Base-by-base conservation (phyloP, 2,888 invertebrate genomes). In the Agrotis segetum region DNA sequence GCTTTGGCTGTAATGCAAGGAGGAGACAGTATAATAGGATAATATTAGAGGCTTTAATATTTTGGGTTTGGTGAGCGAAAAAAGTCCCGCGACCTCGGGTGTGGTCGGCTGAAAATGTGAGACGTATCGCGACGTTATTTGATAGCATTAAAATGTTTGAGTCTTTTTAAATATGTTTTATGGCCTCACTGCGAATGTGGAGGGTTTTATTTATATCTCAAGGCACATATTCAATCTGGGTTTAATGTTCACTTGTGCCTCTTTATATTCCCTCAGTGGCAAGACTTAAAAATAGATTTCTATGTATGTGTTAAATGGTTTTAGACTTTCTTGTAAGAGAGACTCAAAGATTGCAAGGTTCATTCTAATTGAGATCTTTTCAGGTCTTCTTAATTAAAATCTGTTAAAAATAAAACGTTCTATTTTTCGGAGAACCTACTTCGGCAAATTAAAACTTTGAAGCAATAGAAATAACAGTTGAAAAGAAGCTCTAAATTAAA, bases 391-490 rank as follows among this genome's bases (percentile, higher is more conserved):
- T 72, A 82, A 79, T 72, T 78, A 66, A 78, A 66, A 59, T 66
- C 34, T 66, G 21, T n/a, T 44, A 59, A 55, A 76, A 65, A 69
- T 59, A 52, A 34, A 73, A 52, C n/a, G 50, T 62, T 46, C 14
- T 21, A 50, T 47, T 81, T 77, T 65, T 49, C 9, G 14, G 9
- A 63, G 47, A n/a, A 56, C 21, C 29, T 60, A 50, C 19, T 71
- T 67, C 21, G 46, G 1, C 17, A 76, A 79, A 79, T 82, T 76
- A 74, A 71, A 74, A 80, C 62, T 72, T 68, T 14, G 55, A 65
- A 69, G 78, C 63, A 68, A 71, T 74, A 74, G 71, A 81, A 81
- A 84, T 71, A 75, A 71, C 71, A 56, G 40, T 56, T 59, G 55
- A 64, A 73, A 74, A 77, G 50, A 68, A 63, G 55, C n/a, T 68